Percentiles rank a stretch among this genome's conserved stretches.
These are phyloP conservation scores for Agraylea sexmaculata DNA, from an alignment of 1,140 invertebrate species.

Conservation along the genomic window DNA sequence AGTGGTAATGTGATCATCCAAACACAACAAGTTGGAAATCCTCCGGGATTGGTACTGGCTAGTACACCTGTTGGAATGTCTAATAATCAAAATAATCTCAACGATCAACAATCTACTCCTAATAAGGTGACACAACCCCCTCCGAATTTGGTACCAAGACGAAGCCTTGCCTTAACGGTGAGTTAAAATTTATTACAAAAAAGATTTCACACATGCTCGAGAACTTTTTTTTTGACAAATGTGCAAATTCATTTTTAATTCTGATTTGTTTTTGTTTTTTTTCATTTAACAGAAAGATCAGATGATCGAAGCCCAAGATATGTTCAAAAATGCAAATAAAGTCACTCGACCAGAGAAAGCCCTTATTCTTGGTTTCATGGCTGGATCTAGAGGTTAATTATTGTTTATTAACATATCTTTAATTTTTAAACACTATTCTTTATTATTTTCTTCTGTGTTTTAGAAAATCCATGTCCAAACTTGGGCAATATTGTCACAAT, in stretches of 20 bases:
- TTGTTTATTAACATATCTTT: conserved; percentile 7
- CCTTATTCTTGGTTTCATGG: conserved; percentile 96
- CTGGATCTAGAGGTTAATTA: conserved; percentile 72
- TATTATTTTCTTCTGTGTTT: conserved; percentile 25
- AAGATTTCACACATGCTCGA: not conserved
- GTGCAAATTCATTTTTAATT: not conserved
- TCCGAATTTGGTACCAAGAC: conserved; percentile 38
- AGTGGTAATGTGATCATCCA: conserved; percentile 18
- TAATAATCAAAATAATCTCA: conserved; percentile 18
- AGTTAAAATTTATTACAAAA: conserved; percentile 20
- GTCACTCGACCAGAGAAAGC: conserved; percentile 94
- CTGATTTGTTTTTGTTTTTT: conserved; percentile 12
- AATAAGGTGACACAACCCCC: conserved; percentile 33
- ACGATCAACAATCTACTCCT: conserved; percentile 17
- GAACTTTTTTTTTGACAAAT: not conserved
- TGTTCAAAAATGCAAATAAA: conserved; percentile 92
- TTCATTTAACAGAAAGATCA: conserved; percentile 66
- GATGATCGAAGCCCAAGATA: conserved; percentile 94
- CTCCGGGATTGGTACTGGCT: conserved; percentile 4
- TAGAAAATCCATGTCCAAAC: conserved; percentile 90
- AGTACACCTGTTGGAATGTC: conserved; percentile 12
- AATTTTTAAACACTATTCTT: not conserved
- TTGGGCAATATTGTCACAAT: conserved; percentile 87
- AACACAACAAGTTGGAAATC: conserved; percentile 13
- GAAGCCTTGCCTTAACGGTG: conserved; percentile 72